Base-by-base conservation (phyloP, 1,140 invertebrate genomes). In the Schlechtendalia chinensis region DNA sequence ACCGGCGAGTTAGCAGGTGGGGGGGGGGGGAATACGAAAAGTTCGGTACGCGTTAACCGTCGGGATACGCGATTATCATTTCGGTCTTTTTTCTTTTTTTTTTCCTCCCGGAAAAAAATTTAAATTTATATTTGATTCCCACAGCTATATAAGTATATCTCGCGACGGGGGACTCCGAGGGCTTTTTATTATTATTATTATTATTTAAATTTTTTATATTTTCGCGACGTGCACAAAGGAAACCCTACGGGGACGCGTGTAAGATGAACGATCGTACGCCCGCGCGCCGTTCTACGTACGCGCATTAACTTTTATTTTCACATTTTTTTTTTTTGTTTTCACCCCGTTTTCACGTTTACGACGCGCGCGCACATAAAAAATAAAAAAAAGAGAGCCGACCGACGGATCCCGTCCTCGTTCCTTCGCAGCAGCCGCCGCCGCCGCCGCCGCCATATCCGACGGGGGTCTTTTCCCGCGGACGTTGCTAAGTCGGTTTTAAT, bases 401-500 rank as follows among this genome's bases (percentile, higher is more conserved):
- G 58, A 79, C 58, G 75, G 75, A 79, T 77, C 29, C 63, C 75
- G 22, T 16, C 75, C 58, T 61, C 29, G 27, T 58, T 77, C 58
- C 74, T 27, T 50, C 24, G 45, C 47, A 27, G n/a, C n/a, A n/a
- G n/a, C n/a, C n/a, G 24, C 14, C 58, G 5, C 14, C 12, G 1
- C 3, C 32, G 32, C n/a, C n/a, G 24, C 14, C 58, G 47, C 14
- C 14, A 6, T 39, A n/a, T 54, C 47, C 75, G 75, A 61, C 58
- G 29, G 74, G 74, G 74, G 53, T 69, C 56, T 61, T 79, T 61
- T 59, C 75, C 58, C 56, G 39, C 39, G 75, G 39, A 79, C 75
- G 75, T 79, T 63, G 75, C 75, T 79, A 79, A 79, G 75, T 79
- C 75, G 58, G 75, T 79, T 79, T 79, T 79, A 79, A 79, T 79